A percentile compares a stretch with the other conserved stretches of the same genome.
Evolutionary conservation across 2,113 vertebrate species (phyloP).

Genomic region (mouse (Mus musculus)): GRCm39 chr16:18749001-18749500

Average conservation of each 20-base stretch:
- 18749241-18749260: not conserved
- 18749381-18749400: not conserved
- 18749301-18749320: not conserved
- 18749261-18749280: no score
- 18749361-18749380: not conserved
- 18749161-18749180: not conserved
- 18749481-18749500: not conserved
- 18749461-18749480: slow-evolving; percentile 5
- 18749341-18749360: not conserved
- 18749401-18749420: not conserved
- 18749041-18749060: not conserved
- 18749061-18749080: not conserved
- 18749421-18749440: slow-evolving; percentile 33
- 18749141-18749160: not conserved
- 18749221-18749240: no score
- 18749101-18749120: not conserved
- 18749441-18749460: not conserved
- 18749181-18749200: not conserved
- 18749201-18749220: not conserved
- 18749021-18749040: not conserved
- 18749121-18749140: not conserved
- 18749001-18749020: not conserved
- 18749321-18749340: not conserved
- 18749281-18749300: not conserved
- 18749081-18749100: not conserved